Base-by-base conservation (phyloP, 1,140 invertebrate species). In the Lepidurus arcticus region DNA sequence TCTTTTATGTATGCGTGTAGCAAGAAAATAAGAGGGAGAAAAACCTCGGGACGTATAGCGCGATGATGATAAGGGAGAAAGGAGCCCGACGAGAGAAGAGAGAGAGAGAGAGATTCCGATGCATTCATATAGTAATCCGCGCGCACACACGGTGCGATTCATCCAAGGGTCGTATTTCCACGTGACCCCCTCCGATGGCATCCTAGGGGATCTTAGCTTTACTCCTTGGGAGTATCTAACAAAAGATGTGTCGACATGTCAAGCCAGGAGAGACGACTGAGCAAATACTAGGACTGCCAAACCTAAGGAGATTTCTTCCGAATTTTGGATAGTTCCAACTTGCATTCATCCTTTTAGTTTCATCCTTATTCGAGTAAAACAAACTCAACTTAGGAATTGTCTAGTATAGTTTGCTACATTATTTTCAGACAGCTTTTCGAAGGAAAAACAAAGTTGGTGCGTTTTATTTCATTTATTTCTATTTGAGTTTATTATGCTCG, bases 1-100 rank as follows among this genome's bases (percentile, higher is more conserved):
- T 75, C 16, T 75, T 75, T 75, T 75, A 45, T 75, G 74, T 75
- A 45, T 75, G 74, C 42, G 53, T 1, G 21, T 7, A 65, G 53
- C 53, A 65, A 65, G 53, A 65, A 9, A 65, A 21, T 65, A 65
- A 13, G 21, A 65, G 53, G 21, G 53, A 21, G 53, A 65, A 21
- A 65, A 65, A 65, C 8, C 53, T 65, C 21, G 53, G 53, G 53
- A 65, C 53, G n/a, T 13, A 21, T 65, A 13, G 53, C 53, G 34
- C 3, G 34, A 34, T 34, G 53, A 65, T 65, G 53, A 65, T 16
- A 21, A 65, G 53, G 21, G 53, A 21, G 53, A 65, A 65, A 13
- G 53, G 53, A 65, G 53, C 53, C 53, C 16, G 53, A 7, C 16
- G 16, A 7, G 53, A 9, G 3, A 34, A n/a, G 53, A 65, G 21